phyloP scores from a whole-genome alignment of 2,797 vertebrate genomes.

The Aulostomus chinensis region DNA sequence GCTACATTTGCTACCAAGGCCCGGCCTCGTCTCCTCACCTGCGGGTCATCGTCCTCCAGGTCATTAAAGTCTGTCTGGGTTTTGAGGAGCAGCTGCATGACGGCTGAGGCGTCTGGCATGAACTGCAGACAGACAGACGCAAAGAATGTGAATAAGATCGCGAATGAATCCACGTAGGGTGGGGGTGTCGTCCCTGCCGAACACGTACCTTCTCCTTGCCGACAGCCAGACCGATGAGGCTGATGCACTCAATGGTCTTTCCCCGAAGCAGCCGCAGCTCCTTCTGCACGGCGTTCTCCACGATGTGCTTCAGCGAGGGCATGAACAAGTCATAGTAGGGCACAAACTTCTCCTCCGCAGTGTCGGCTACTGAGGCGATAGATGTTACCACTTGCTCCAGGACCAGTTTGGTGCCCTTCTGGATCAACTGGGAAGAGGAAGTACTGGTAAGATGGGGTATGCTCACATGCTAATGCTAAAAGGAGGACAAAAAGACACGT shows the following conservation, averaged over 20 bases:
- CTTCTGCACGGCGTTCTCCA: constrained; percentile 96
- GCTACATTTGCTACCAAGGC: no score
- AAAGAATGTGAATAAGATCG: not conserved
- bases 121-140: constrained; percentile 76
- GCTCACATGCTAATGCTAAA: no score
- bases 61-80: constrained; percentile 98
- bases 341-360: constrained; percentile 97
- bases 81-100: constrained; percentile 96
- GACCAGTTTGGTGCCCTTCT: constrained; percentile 97
- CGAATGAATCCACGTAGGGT: no score
- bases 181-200: fast-evolving
- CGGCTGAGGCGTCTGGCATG: constrained; percentile 98
- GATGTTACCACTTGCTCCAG: constrained; percentile 99
- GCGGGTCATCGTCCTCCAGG: constrained; percentile 96
- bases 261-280: constrained; percentile 95
- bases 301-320: constrained; percentile 97
- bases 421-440: constrained; percentile 83
- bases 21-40: no score
- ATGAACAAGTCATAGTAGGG: constrained; percentile 98
- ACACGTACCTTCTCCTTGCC: constrained; percentile 92
- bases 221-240: constrained; percentile 96
- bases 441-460: no score
- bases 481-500: no score
- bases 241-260: constrained; percentile 99
- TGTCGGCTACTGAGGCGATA: constrained; percentile 98